phyloP scores from a whole-genome alignment of 2,113 vertebrate genomes.

The Corythaeola cristata region DNA sequence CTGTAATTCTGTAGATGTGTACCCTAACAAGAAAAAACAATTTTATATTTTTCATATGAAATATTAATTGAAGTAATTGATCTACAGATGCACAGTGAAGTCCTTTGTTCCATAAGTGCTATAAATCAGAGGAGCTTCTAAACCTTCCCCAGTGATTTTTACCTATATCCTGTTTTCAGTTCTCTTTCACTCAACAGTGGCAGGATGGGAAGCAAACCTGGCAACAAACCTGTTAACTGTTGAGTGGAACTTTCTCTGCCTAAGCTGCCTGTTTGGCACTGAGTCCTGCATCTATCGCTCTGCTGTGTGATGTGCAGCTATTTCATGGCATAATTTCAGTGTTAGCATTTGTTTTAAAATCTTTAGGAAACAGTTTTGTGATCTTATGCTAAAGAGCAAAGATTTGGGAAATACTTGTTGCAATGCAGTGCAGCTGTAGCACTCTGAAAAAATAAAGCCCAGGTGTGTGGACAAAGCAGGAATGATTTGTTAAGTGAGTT shows the following conservation, averaged over 20 bases:
- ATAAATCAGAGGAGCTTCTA: background rate
- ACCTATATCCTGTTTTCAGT: conserved; percentile 64
- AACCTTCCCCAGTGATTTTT: background rate
- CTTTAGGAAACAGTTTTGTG: background rate
- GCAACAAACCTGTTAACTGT: conserved; percentile 11
- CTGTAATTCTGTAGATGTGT: background rate
- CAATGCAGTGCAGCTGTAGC: background rate
- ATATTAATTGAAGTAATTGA: background rate
- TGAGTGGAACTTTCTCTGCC: background rate
- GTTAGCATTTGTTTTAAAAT: background rate
- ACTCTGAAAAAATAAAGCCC: background rate
- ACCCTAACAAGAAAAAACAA: background rate
- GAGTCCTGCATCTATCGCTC: background rate
- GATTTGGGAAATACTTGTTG: background rate
- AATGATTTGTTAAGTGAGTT: background rate
- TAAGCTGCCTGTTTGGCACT: background rate
- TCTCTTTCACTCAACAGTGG: conserved; percentile 22
- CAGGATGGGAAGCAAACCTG: conserved; percentile 56
- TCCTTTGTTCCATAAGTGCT: background rate
- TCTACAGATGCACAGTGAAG: background rate
- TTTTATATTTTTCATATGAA: background rate
- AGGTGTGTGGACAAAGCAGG: background rate
- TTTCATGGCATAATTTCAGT: background rate
- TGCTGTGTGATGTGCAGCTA: background rate
- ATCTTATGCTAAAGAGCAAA: background rate